Base-by-base conservation (phyloP, 2,888 invertebrate species). In the Nasonovia ribisnigri region DNA sequence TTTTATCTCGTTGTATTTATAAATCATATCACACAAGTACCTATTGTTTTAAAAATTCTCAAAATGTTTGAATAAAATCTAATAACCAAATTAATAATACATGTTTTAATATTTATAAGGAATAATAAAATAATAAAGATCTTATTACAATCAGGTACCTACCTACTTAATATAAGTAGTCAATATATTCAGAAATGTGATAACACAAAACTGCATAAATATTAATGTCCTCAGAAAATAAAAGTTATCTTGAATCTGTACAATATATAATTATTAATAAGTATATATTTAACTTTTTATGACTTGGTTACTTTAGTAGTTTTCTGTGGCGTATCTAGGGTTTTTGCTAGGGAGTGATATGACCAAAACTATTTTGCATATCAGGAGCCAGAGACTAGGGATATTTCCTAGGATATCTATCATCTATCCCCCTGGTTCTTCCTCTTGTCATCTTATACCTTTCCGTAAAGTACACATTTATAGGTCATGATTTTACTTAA, bases 1-100 rank as follows among this genome's bases (percentile, higher is more conserved):
- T 88, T 88, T 88, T 88, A 88, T 88, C 51, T 88, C 24, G 42
- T 88, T 77, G 8, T 77, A 77, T 77, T 77, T 77, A 20, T 77
- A 20, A 36, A 26, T 77, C 8, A 77, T 77, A 36, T 20, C 20
- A 36, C 36, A 77, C 26, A 57, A 57, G 57, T 3, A 77, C 3
- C n/a, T 67, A 36, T 77, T 77, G 36, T 36, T 36, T 77, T 77
- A 77, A 77, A 77, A 36, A 77, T 77, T 36, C 36, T 10, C 36
- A 77, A 36, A 42, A 77, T 20, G 36, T 77, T 77, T 77, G 3
- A 77, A 77, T 77, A 77, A 77, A 77, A 67, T 67, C n/a, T 4
- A 67, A n/a, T 67, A 67, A 5, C 16, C n/a, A n/a, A 67, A 67
- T 67, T 77, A 77, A 77, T 77, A 77, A 36, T 77, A 36, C 20